A percentile compares a stretch with the other conserved stretches of the same genome.
Evolutionary conservation across 2,888 invertebrate species (phyloP).

Genomic region (Spisula solida): DNA sequence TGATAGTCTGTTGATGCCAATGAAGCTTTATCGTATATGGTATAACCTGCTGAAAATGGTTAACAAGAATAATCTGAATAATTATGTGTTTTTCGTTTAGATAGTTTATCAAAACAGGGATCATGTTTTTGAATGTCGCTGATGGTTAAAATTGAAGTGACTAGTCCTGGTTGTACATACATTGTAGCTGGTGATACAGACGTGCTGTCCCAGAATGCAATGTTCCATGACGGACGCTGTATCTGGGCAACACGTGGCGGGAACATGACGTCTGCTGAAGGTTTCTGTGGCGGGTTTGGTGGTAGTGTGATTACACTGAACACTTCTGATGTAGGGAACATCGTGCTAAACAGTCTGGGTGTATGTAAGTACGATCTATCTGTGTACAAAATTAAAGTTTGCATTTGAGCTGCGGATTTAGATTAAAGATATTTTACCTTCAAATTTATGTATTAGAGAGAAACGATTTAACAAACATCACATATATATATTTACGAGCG

Average conservation of each 20-base stretch:
- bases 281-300: slow-evolving; percentile 33
- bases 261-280: slow-evolving; percentile 37
- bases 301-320: slow-evolving; percentile 56
- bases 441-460: background rate
- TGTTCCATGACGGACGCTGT: slow-evolving; percentile 24
- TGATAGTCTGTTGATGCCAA: too few relatives aligned
- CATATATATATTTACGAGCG: background rate
- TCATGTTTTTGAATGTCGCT: too few relatives aligned
- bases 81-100: too few relatives aligned
- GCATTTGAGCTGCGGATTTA: background rate
- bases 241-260: slow-evolving; percentile 48
- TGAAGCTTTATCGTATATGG: too few relatives aligned
- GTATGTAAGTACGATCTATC: slow-evolving; percentile 58
- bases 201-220: background rate
- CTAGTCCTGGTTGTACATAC: background rate
- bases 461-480: background rate
- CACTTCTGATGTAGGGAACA: background rate
- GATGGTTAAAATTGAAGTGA: too few relatives aligned
- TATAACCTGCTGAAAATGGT: too few relatives aligned
- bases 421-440: background rate
- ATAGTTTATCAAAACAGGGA: too few relatives aligned
- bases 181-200: background rate
- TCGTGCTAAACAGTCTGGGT: slow-evolving; percentile 27
- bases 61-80: too few relatives aligned
- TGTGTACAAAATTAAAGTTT: background rate